Evolutionary conservation across 2,113 vertebrate genomes (phyloP).

Genomic region (Apeltes quadracus): DNA sequence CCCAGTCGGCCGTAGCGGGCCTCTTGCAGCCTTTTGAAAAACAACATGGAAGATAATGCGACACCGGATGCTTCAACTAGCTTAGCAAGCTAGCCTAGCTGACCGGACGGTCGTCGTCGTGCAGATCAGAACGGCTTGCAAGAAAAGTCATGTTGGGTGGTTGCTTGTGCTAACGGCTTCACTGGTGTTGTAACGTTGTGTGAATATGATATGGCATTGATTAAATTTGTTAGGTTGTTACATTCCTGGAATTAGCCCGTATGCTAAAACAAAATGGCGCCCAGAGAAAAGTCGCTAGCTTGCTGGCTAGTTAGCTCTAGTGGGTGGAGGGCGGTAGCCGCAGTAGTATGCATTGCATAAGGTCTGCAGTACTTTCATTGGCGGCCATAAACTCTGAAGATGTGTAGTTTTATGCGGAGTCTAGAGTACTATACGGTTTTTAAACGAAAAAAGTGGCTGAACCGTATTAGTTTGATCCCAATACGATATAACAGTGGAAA

Average conservation of each 20-base stretch:
- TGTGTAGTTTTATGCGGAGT: constrained; percentile 46
- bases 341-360: constrained; percentile 66
- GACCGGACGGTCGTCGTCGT: constrained; percentile 12
- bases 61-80: constrained; percentile 62
- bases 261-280: constrained; percentile 78
- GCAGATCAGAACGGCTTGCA: not conserved
- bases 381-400: constrained; percentile 48
- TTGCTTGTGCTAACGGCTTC: not conserved
- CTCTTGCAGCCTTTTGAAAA: constrained; percentile 74
- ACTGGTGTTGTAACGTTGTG: rapidly evolving
- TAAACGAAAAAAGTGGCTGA: not conserved
- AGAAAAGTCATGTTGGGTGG: not conserved
- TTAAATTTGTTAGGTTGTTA: not conserved
- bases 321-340: constrained; percentile 75
- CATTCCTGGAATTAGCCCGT: constrained; percentile 39
- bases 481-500: not conserved
- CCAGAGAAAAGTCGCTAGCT: constrained; percentile 50
- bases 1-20: constrained; percentile 82
- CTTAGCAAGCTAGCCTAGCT: constrained; percentile 73
- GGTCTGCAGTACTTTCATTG: constrained; percentile 63
- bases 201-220: rapidly evolving
- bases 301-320: constrained; percentile 69
- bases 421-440: not conserved
- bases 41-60: constrained; percentile 79
- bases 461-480: not conserved